Evolutionary conservation across 2,113 vertebrate genomes (phyloP).

Genomic region (Ibidorhyncha struthersii): DNA sequence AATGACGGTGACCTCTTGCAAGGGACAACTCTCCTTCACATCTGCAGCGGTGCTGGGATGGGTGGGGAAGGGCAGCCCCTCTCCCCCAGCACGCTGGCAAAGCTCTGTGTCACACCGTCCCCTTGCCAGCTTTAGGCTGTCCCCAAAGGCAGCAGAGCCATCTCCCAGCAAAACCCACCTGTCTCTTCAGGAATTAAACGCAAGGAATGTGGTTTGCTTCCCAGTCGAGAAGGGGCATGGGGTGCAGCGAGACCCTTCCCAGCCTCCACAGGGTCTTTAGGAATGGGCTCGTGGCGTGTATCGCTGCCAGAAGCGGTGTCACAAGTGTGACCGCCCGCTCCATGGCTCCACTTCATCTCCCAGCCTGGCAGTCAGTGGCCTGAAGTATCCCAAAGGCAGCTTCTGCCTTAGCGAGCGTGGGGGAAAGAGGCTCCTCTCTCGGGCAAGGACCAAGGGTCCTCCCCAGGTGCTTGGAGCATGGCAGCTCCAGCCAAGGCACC

Average conservation of each 20-base stretch:
- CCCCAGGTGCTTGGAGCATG: not conserved
- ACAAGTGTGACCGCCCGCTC: accelerated
- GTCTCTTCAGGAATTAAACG: not conserved
- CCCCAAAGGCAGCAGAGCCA: not conserved
- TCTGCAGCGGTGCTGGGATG: not conserved
- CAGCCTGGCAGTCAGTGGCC: not conserved
- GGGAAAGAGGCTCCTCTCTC: accelerated
- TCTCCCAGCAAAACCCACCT: not conserved
- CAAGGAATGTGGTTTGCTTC: not conserved
- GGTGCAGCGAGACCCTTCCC: not conserved
- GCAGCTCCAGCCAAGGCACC: not conserved
- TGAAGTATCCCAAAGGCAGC: not conserved
- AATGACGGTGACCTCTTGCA: not conserved
- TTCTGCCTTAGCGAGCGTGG: not conserved
- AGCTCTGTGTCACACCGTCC: not conserved
- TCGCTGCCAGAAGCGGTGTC: not conserved
- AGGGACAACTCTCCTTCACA: accelerated
- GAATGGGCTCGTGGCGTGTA: accelerated
- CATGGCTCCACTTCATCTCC: not conserved
- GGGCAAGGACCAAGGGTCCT: not conserved
- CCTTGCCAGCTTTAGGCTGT: not conserved
- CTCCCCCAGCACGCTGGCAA: not conserved
- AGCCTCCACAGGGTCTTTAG: accelerated
- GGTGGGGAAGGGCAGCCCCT: not conserved
- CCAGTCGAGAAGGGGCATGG: accelerated